phyloP scores from a whole-genome alignment of 2,888 invertebrate genomes.

The Pseudeuparius sepicola region DNA sequence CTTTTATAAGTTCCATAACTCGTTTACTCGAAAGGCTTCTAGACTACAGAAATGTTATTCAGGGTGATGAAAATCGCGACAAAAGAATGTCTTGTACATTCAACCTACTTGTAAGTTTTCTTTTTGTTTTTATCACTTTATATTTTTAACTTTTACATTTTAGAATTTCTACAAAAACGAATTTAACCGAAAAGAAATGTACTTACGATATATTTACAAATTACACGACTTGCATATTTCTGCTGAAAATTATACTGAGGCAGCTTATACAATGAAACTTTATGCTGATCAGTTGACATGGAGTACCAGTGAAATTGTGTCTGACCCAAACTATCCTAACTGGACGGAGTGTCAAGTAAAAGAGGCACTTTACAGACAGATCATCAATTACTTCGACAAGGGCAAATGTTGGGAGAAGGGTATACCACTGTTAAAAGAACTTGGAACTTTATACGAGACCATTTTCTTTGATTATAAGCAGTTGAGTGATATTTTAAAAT shows the following conservation, averaged over 20 bases:
- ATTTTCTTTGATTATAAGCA: conserved; percentile 81
- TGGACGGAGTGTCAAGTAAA: conserved; percentile 85
- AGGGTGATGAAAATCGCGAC: conserved; percentile 89
- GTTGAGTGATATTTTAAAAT: conserved; percentile 71
- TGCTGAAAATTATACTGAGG: conserved; percentile 89
- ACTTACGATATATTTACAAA: conserved; percentile 90
- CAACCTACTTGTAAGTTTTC: conserved; percentile 67
- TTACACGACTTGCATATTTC: conserved; percentile 84
- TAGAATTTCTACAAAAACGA: conserved; percentile 95
- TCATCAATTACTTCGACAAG: conserved; percentile 84
- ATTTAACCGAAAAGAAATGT: conserved; percentile 92
- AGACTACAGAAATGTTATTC: conserved; percentile 91
- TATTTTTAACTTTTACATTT: conserved; percentile 22
- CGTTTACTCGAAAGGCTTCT: conserved; percentile 76
- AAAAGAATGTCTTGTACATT: conserved; percentile 96
- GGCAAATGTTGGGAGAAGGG: conserved; percentile 98
- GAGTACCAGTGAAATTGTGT: conserved; percentile 57
- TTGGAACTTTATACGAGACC: conserved; percentile 78
- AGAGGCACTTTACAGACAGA: conserved; percentile 79
- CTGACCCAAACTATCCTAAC: conserved; percentile 60
- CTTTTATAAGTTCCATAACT: conserved; percentile 88
- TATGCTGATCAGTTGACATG: conserved; percentile 86
- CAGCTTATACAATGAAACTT: conserved; percentile 87
- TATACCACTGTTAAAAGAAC: conserved; percentile 80
- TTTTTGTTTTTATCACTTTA: conserved; percentile 4